A percentile compares a stretch with the other conserved stretches of the same genome.
phyloP scores from a whole-genome alignment of 2,888 invertebrate species.

The Dicyrtoma fusca region DNA sequence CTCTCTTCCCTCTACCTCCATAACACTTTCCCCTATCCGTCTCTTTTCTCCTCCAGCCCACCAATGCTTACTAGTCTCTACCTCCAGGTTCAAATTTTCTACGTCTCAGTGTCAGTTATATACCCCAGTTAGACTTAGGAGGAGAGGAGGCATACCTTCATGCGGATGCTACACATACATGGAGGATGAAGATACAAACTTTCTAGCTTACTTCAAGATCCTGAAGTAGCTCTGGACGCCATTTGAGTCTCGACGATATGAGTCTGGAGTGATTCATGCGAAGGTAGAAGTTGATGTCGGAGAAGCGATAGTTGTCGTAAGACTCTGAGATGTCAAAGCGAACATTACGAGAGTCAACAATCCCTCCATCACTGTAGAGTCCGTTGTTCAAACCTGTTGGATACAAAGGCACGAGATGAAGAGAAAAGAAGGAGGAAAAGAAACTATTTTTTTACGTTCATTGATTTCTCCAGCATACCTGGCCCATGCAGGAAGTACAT shows the following conservation, averaged over 20 bases:
- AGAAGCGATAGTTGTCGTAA: slow-evolving; percentile 76
- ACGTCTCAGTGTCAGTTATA: background rate
- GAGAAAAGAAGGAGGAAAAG: background rate
- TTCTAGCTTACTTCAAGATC: slow-evolving; percentile 66
- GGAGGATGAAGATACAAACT: no score
- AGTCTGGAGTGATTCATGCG: slow-evolving; percentile 82
- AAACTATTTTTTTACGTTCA: no score
- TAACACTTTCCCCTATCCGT: background rate
- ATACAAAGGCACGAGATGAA: background rate
- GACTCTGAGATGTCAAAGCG: slow-evolving; percentile 78
- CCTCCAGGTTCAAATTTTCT: background rate
- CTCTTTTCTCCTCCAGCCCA: background rate
- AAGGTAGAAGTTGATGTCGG: slow-evolving; percentile 77
- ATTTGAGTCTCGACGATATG: slow-evolving; percentile 75
- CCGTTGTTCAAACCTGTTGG: slow-evolving; percentile 33
- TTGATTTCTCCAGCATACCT: slow-evolving; percentile 44
- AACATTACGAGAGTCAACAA: slow-evolving; percentile 71
- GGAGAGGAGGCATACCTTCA: no score
- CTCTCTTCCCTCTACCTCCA: background rate
- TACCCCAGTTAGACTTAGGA: background rate
- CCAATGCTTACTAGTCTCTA: background rate
- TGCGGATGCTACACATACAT: no score
- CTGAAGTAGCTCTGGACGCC: slow-evolving; percentile 75
- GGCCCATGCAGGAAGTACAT: slow-evolving; percentile 51
- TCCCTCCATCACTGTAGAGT: slow-evolving; percentile 51